phyloP scores from a whole-genome alignment of 2,113 vertebrate species.

The Rhinopomastus cyanomelas region DNA sequence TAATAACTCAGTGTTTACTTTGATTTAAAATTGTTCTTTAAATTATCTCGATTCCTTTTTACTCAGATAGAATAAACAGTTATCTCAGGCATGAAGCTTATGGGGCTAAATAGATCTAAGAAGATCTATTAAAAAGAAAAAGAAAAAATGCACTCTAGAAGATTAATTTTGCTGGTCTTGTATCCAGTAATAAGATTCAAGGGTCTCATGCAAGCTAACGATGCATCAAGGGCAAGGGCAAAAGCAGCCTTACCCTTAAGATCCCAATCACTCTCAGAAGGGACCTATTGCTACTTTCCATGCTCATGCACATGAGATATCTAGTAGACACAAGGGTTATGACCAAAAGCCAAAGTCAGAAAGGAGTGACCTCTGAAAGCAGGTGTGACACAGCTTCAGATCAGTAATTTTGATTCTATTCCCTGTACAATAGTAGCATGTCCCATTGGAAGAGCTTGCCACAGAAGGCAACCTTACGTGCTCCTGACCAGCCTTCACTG shows the following conservation, averaged over 20 bases:
- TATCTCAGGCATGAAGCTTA: not conserved
- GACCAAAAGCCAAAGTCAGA: not conserved
- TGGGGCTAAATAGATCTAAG: not conserved
- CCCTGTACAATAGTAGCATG: not conserved
- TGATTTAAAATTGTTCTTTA: constrained; percentile 26
- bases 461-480: not conserved
- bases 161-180: not conserved
- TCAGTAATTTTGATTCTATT: not conserved
- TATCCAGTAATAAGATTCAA: not conserved
- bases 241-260: not conserved
- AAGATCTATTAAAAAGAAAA: not conserved
- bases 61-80: not conserved
- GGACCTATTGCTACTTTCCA: not conserved
- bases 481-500: too few species aligned
- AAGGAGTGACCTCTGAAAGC: not conserved
- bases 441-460: not conserved
- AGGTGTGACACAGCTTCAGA: not conserved
- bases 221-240: not conserved
- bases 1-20: constrained; percentile 37
- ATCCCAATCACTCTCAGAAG: not conserved
- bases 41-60: not conserved
- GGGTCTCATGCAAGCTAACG: not conserved
- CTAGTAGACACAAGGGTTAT: not conserved
- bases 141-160: not conserved
- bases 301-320: not conserved